Evolutionary conservation across 1,140 invertebrate genomes (phyloP).

Genomic region (Hydropsyche tenuis): DNA sequence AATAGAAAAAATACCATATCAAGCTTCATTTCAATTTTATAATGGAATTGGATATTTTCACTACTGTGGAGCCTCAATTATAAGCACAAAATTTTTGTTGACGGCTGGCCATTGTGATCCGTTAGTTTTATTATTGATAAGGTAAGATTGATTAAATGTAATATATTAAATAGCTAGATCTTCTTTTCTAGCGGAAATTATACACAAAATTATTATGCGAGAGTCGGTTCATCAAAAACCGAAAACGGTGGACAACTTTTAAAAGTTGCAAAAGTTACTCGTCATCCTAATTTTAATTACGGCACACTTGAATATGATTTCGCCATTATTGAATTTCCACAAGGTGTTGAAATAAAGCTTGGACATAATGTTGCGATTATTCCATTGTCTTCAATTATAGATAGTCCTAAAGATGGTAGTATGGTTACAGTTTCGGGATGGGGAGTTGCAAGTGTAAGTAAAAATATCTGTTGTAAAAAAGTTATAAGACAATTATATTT

Average conservation of each 20-base stretch:
- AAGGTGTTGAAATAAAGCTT: slow-evolving; percentile 20
- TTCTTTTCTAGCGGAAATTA: not conserved
- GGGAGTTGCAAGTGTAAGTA: slow-evolving; percentile 13
- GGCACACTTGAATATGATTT: slow-evolving; percentile 59
- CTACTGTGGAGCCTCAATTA: slow-evolving; percentile 57
- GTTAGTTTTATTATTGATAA: slow-evolving; percentile 30
- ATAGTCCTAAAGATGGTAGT: slow-evolving; percentile 32
- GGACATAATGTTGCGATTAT: slow-evolving; percentile 19
- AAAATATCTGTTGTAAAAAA: not conserved
- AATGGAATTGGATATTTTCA: slow-evolving; percentile 29
- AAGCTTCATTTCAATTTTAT: slow-evolving; percentile 51
- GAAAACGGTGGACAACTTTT: slow-evolving; percentile 50
- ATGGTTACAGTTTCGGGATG: slow-evolving; percentile 42
- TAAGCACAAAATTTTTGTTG: slow-evolving; percentile 55
- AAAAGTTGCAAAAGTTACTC: slow-evolving; percentile 48
- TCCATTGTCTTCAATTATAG: not conserved
- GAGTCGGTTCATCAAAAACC: slow-evolving; percentile 38
- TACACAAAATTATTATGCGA: not conserved
- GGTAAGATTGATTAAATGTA: too few relatives aligned
- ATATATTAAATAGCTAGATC: too few relatives aligned
- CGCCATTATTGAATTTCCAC: slow-evolving; percentile 35
- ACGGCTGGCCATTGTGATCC: slow-evolving; percentile 64
- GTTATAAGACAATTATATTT: not conserved
- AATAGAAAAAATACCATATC: slow-evolving; percentile 53
- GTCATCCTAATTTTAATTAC: slow-evolving; percentile 54